Percentiles rank a stretch among this genome's conserved stretches.
Conservation (phyloP, 2,888 invertebrate genomes). For the Argynnis bischoffii region DNA sequence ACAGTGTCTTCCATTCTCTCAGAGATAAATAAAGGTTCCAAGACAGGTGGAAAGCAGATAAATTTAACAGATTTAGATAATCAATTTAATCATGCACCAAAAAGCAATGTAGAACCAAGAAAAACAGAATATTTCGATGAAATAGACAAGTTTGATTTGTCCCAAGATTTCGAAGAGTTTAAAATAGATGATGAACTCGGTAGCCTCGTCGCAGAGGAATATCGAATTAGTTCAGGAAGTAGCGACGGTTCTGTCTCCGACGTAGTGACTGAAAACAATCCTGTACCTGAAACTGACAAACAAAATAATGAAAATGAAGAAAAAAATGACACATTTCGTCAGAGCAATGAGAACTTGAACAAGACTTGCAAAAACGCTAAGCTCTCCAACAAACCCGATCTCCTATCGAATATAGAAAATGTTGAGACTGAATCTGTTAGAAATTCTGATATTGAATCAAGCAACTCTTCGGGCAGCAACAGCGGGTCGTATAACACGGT, state of each 20-base stretch:
- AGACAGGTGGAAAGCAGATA: constrained; percentile 70
- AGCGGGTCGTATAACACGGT: constrained; percentile 75
- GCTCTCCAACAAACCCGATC: constrained; percentile 79
- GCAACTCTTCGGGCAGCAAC: constrained; percentile 80
- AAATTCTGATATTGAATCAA: constrained; percentile 87
- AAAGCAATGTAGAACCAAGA: constrained; percentile 60
- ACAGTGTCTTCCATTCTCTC: constrained; percentile 83
- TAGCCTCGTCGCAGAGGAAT: constrained; percentile 76
- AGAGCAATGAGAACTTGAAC: constrained; percentile 58
- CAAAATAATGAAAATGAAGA: constrained; percentile 55
- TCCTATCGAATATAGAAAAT: constrained; percentile 80
- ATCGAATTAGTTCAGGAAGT: constrained; percentile 78
- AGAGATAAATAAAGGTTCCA: constrained; percentile 81
- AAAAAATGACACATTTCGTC: constrained; percentile 62
- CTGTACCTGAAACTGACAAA: constrained; percentile 66
- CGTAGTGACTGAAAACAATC: constrained; percentile 68
- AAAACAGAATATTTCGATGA: constrained; percentile 77
- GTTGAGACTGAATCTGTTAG: constrained; percentile 83
- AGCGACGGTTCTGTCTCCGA: constrained; percentile 75
- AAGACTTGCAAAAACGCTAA: constrained; percentile 68
- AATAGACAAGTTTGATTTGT: constrained; percentile 85
- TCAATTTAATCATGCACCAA: constrained; percentile 68
- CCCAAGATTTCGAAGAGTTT: constrained; percentile 91
- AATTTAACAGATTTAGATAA: constrained; percentile 73
- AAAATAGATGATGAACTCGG: constrained; percentile 88